These are phyloP conservation scores for Dysmachus trigonus DNA, from an alignment of 2,888 invertebrate genomes.

Conservation along the genomic window DNA sequence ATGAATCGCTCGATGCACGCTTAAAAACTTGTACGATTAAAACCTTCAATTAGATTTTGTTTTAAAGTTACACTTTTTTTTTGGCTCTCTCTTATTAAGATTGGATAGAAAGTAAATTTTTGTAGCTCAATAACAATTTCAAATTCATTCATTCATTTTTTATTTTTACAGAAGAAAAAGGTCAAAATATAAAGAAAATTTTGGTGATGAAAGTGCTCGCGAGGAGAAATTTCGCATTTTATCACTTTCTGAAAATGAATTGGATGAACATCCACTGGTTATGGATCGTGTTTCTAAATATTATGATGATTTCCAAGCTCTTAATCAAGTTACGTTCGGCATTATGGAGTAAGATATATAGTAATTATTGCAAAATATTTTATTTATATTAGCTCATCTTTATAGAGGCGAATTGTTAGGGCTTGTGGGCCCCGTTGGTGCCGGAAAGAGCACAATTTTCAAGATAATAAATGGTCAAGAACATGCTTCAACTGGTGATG, in stretches of 20 bases:
- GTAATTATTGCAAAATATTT: neutral
- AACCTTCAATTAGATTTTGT: too few relatives aligned
- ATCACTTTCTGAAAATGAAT: neutral
- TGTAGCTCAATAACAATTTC: too few relatives aligned
- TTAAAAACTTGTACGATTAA: too few relatives aligned
- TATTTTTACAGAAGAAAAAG: neutral
- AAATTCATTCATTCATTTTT: too few relatives aligned
- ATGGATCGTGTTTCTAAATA: constrained; percentile 74
- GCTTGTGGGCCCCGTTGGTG: constrained; percentile 84
- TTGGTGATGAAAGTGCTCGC: neutral
- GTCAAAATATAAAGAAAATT: neutral
- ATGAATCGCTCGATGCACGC: too few relatives aligned
- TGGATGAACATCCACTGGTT: neutral
- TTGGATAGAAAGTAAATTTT: too few relatives aligned
- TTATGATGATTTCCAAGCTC: constrained; percentile 79
- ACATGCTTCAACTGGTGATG: constrained; percentile 74
- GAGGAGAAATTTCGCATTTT: neutral
- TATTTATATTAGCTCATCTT: neutral
- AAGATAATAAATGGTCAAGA: constrained; percentile 90
- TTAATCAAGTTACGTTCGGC: constrained; percentile 76
- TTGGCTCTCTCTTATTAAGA: too few relatives aligned
- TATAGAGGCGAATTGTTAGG: constrained; percentile 81
- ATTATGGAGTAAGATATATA: constrained; percentile 57
- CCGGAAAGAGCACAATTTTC: constrained; percentile 89
- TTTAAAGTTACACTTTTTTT: too few relatives aligned